Conservation (phyloP, 2,888 invertebrate species). For the Dasypolia templi region DNA sequence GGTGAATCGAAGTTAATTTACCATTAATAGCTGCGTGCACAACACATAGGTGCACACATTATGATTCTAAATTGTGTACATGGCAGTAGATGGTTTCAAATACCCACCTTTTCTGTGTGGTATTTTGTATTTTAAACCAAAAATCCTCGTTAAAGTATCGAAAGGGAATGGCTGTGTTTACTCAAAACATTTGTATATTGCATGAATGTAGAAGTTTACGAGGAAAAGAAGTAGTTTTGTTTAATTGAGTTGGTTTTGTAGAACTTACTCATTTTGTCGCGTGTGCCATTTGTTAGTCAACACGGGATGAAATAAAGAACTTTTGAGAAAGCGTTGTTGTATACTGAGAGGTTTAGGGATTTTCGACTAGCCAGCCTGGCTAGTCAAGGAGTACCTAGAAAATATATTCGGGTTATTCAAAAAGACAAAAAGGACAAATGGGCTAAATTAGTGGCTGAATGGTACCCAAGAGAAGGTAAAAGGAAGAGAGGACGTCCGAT, state of each 20-base stretch:
- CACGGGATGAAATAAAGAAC: conserved; percentile 17
- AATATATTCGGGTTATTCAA: too few species aligned
- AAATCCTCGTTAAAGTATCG: neutral
- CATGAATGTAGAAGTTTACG: conserved; percentile 27
- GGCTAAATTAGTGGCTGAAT: too few species aligned
- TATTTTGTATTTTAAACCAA: neutral
- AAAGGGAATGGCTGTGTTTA: conserved; percentile 16
- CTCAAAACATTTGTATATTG: conserved; percentile 24
- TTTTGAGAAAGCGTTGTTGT: conserved; percentile 30
- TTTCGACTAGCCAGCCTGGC: too few species aligned
- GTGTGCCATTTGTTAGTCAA: conserved; percentile 45
- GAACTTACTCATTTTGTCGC: conserved; percentile 40
- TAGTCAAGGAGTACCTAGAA: too few species aligned
- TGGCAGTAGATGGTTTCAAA: neutral
- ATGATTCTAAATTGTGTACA: neutral
- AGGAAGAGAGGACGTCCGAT: too few species aligned
- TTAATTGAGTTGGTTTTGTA: conserved; percentile 33
- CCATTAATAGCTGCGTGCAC: too few species aligned
- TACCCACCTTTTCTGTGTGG: neutral
- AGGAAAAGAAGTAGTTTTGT: conserved; percentile 26
- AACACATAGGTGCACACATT: neutral
- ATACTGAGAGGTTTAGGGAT: neutral
- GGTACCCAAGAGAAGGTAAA: too few species aligned
- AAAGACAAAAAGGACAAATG: too few species aligned
- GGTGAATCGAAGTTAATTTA: neutral